A percentile compares a stretch with the other conserved stretches of the same genome.
Conservation (phyloP, 2,113 vertebrate species). For the Phyllostomus discolor region DNA sequence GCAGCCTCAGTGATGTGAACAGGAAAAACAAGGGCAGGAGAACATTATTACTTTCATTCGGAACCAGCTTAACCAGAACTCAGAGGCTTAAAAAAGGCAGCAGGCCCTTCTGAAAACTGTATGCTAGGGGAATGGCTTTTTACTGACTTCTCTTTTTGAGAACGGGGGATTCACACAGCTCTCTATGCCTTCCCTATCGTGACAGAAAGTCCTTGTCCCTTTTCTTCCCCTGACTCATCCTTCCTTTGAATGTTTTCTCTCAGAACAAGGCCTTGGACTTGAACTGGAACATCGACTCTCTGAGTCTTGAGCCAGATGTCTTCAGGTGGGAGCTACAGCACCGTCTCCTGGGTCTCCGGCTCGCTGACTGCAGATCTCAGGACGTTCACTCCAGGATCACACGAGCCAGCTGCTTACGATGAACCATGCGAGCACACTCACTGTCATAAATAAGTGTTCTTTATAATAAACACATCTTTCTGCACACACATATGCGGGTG, state of each 20-base stretch:
- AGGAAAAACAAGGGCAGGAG: not conserved
- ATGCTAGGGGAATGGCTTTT: not conserved
- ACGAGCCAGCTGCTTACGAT: no score
- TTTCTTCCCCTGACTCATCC: not conserved
- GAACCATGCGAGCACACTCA: not conserved
- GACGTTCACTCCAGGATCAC: not conserved
- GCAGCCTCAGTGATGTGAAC: no score
- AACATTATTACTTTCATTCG: not conserved
- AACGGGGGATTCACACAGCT: fast-evolving
- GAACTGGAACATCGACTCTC: not conserved
- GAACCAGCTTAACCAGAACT: not conserved
- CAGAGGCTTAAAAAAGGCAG: not conserved
- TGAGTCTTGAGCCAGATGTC: no score
- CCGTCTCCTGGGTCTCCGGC: not conserved
- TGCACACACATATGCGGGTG: no score
- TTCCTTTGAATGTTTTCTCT: not conserved
- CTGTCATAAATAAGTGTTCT: no score
- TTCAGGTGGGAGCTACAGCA: no score
- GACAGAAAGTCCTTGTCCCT: not conserved
- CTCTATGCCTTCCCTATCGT: fast-evolving
- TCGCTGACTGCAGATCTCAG: not conserved
- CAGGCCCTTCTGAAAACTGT: not conserved
- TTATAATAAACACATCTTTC: no score
- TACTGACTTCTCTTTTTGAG: not conserved
- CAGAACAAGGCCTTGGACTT: not conserved